These are phyloP conservation scores for Hexactinellida sp. DNA, from an alignment of 37 sponge, comb jelly and placozoan species.

Conservation along the genomic window DNA sequence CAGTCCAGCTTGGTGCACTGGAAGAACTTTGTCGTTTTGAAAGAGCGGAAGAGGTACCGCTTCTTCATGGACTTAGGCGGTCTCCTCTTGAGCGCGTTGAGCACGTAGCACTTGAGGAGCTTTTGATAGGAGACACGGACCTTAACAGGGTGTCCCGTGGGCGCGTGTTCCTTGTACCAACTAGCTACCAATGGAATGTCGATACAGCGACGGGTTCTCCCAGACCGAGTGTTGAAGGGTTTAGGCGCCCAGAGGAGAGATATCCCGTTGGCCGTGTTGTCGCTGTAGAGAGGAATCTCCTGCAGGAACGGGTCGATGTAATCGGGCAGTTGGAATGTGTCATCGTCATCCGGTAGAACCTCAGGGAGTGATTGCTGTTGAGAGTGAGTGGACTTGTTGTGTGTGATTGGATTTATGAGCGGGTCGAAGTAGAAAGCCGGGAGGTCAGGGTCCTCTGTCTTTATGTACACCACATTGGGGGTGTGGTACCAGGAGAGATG, in stretches of 20 bases:
- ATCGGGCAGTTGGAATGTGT: conserved; percentile 73
- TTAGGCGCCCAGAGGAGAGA: conserved; percentile 94
- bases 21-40: conserved; percentile 97
- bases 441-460: conserved; percentile 98
- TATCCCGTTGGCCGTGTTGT: conserved; percentile 97
- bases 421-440: conserved; percentile 99
- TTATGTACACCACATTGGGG: conserved; percentile 93
- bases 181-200: conserved; percentile 88
- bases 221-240: conserved; percentile 89
- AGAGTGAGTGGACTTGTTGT: conserved; percentile 55
- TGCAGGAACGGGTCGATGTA: conserved; percentile 71
- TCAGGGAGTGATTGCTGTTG: conserved; percentile 16
- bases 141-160: conserved; percentile 90
- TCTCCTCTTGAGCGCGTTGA: conserved; percentile 90
- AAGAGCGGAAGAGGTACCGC: conserved; percentile 88
- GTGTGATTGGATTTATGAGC: conserved; percentile 91
- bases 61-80: conserved; percentile 95
- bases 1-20: conserved; percentile 97
- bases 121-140: conserved; percentile 99
- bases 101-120: conserved; percentile 83
- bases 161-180: conserved; percentile 96
- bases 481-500: conserved; percentile 98
- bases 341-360: conserved; percentile 67
- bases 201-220: conserved; percentile 75
- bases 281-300: conserved; percentile 90